A percentile compares a stretch with the other conserved stretches of the same genome.
These are phyloP conservation scores for Rhinoraja longicauda DNA, from an alignment of 2,797 vertebrate species.

Conservation along the genomic window DNA sequence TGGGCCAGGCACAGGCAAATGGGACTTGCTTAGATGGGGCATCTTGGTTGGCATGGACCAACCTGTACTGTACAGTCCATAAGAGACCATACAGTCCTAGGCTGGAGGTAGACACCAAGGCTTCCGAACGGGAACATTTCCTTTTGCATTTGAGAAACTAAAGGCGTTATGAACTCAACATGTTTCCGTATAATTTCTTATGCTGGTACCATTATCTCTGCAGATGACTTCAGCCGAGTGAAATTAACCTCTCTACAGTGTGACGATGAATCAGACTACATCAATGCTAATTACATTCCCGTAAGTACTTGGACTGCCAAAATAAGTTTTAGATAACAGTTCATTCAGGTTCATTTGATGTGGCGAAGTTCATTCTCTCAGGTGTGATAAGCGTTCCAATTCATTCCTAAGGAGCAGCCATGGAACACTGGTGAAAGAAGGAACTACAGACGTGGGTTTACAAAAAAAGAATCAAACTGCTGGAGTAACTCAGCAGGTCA, in stretches of 20 bases:
- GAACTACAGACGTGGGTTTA: too few relatives aligned
- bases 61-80: too few relatives aligned
- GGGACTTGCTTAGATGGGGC: too few relatives aligned
- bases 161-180: background rate
- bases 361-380: background rate
- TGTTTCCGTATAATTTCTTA: background rate
- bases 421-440: background rate
- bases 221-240: slow-evolving; percentile 93
- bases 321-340: background rate
- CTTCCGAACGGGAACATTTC: too few relatives aligned
- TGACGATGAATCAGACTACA: slow-evolving; percentile 88
- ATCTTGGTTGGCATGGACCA: background rate
- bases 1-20: too few relatives aligned
- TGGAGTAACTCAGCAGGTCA: too few relatives aligned
- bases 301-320: slow-evolving; percentile 60
- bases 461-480: too few relatives aligned
- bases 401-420: background rate
- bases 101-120: background rate
- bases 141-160: background rate
- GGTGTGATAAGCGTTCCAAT: background rate
- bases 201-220: background rate
- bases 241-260: slow-evolving; percentile 80
- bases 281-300: slow-evolving; percentile 94
- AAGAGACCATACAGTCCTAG: too few relatives aligned
- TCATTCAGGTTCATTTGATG: background rate